A percentile compares a stretch with the other conserved stretches of the same genome.
phyloP scores from a whole-genome alignment of 2,113 vertebrate species.

The Melanerpes aurifrons region DNA sequence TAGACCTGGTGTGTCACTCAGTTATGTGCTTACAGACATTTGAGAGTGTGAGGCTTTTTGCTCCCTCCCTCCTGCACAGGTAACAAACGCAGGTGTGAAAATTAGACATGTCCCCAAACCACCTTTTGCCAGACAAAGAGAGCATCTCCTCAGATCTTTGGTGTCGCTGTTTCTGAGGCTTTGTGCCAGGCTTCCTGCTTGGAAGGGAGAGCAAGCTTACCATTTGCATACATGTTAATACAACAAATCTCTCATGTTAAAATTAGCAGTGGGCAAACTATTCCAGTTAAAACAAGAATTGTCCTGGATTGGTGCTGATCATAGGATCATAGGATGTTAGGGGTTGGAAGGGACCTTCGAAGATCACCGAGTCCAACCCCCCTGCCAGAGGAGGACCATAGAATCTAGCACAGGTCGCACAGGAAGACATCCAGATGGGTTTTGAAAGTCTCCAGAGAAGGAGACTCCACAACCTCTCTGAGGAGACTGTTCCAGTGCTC shows the following conservation, averaged over 20 bases:
- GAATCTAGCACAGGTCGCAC: no score
- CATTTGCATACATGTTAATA: background rate
- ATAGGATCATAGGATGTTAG: no score
- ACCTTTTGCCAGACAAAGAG: background rate
- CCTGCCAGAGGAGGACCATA: no score
- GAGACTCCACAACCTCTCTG: no score
- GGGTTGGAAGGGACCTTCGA: no score
- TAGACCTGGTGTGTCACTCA: background rate
- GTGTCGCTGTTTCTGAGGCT: background rate
- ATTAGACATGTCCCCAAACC: background rate
- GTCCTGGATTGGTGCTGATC: background rate
- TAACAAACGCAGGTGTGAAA: background rate
- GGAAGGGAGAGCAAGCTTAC: background rate
- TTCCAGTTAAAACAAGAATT: constrained; percentile 36
- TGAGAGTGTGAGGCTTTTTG: background rate
- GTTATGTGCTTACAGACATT: background rate
- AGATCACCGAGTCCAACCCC: no score
- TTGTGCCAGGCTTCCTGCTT: background rate
- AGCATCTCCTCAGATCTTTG: background rate
- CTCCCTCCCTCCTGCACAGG: background rate
- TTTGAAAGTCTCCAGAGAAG: no score
- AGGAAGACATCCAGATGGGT: no score
- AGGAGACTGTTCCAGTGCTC: no score
- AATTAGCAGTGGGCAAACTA: constrained; percentile 27
- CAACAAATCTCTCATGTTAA: constrained; percentile 20